Conservation (phyloP, 2,113 vertebrate genomes). For the Cynocephalus volans region DNA sequence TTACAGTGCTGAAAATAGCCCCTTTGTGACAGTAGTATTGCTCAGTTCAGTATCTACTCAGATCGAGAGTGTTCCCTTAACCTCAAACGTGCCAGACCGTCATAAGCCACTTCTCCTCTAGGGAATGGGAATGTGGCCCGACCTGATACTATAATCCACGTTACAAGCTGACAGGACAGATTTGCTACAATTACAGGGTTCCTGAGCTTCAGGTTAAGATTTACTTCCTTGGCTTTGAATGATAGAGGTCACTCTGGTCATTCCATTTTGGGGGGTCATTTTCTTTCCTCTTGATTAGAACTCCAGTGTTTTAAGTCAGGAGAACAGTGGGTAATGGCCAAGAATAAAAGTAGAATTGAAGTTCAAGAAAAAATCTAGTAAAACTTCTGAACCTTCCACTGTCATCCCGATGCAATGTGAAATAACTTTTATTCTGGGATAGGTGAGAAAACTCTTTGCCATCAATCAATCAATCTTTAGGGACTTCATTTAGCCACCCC, state of each 20-base stretch:
- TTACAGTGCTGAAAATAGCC: conserved; percentile 18
- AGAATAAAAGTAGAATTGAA: background rate
- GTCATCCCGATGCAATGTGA: background rate
- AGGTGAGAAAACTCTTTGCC: background rate
- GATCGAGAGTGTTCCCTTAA: conserved; percentile 25
- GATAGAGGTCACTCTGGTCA: background rate
- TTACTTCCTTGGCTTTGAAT: conserved; percentile 24
- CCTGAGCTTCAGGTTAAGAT: background rate
- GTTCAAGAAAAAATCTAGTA: background rate
- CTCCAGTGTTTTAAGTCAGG: background rate
- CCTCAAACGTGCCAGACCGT: background rate
- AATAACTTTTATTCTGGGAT: conserved; percentile 37
- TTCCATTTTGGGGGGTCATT: background rate
- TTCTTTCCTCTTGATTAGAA: conserved; percentile 54
- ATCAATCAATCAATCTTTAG: background rate
- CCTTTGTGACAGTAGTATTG: conserved; percentile 6
- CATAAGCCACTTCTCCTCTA: conserved; percentile 1
- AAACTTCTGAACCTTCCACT: background rate
- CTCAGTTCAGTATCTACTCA: background rate
- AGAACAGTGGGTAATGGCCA: background rate
- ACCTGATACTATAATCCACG: background rate
- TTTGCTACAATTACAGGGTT: background rate
- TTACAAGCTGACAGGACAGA: background rate
- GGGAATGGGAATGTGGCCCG: background rate
- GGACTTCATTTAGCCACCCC: background rate